Evolutionary conservation across 2,888 invertebrate species (phyloP).

Genomic region (Drosophila paracracens): DNA sequence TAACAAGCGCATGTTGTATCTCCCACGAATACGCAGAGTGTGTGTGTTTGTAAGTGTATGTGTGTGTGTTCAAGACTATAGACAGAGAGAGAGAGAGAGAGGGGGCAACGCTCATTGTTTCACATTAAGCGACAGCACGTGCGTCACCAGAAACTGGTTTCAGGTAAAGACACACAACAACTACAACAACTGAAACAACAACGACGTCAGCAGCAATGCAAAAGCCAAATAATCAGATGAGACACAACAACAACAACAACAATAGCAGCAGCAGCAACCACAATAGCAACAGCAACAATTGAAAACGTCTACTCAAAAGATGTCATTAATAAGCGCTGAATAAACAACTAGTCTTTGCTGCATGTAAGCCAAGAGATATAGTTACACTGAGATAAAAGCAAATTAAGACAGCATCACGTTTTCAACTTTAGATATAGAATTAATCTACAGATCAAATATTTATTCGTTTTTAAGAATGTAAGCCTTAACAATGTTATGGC

Average conservation of each 20-base stretch:
- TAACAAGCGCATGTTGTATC: slow-evolving; percentile 46
- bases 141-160: slow-evolving; percentile 75
- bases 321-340: slow-evolving; percentile 20
- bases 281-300: slow-evolving; percentile 6
- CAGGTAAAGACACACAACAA: slow-evolving; percentile 17
- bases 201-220: slow-evolving; percentile 38
- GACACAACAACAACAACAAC: neutral
- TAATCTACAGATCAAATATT: neutral
- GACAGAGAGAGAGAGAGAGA: neutral
- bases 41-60: neutral
- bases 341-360: slow-evolving; percentile 8
- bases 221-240: slow-evolving; percentile 36
- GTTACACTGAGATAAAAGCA: neutral
- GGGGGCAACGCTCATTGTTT: slow-evolving; percentile 61
- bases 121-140: slow-evolving; percentile 52
- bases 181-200: neutral
- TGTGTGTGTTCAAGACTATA: slow-evolving; percentile 7
- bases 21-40: slow-evolving; percentile 43
- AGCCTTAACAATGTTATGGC: neutral
- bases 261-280: slow-evolving; percentile 31
- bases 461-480: neutral
- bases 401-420: neutral
- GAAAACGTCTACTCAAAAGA: slow-evolving; percentile 7
- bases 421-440: neutral
- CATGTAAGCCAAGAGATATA: slow-evolving; percentile 15